These are phyloP conservation scores for Crioceris asparagi DNA, from an alignment of 2,888 invertebrate genomes.

Conservation along the genomic window DNA sequence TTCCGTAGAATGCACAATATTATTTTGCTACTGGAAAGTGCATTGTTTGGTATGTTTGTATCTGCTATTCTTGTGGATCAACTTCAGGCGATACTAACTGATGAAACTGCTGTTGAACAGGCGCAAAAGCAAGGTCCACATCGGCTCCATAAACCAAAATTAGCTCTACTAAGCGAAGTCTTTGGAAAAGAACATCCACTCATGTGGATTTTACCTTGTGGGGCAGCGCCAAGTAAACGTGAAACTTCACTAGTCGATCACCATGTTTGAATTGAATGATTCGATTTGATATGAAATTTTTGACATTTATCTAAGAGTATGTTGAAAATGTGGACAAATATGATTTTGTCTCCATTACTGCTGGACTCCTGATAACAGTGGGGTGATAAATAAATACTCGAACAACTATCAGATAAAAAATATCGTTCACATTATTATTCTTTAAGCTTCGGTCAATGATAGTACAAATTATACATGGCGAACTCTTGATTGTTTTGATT, in stretches of 20 bases:
- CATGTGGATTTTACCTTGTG: conserved; percentile 63
- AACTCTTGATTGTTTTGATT: too few species aligned
- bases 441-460: too few species aligned
- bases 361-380: too few species aligned
- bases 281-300: too few species aligned
- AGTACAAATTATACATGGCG: too few species aligned
- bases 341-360: too few species aligned
- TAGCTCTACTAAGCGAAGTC: conserved; percentile 58
- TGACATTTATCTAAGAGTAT: too few species aligned
- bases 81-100: conserved; percentile 70
- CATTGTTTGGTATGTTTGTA: conserved; percentile 81
- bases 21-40: conserved; percentile 67
- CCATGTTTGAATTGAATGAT: conserved; percentile 31
- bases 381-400: too few species aligned
- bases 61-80: conserved; percentile 79
- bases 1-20: conserved; percentile 79
- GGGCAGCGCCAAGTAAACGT: conserved; percentile 36
- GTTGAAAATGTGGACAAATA: too few species aligned
- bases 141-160: conserved; percentile 51
- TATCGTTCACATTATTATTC: too few species aligned
- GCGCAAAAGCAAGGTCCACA: conserved; percentile 57
- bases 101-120: conserved; percentile 76
- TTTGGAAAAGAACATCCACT: conserved; percentile 50
- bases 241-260: conserved; percentile 35
- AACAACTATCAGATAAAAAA: too few species aligned